Percentiles rank a stretch among this genome's conserved stretches.
These are phyloP conservation scores for Brachyopa scutellaris DNA, from an alignment of 2,888 invertebrate genomes.

Conservation along the genomic window DNA sequence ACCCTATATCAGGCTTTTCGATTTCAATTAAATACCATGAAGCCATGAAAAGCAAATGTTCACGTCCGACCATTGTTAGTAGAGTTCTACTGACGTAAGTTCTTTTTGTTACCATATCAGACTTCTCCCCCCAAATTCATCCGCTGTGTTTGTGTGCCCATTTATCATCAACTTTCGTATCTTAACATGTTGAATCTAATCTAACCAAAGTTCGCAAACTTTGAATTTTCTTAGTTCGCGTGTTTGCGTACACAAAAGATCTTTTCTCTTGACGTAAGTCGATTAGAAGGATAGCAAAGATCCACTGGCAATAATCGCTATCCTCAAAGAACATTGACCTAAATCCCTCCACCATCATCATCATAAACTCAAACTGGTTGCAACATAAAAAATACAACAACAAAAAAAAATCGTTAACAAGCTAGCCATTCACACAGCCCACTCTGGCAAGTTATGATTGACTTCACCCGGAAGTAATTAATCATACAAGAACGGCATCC, in stretches of 20 bases:
- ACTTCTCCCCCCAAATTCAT: neutral
- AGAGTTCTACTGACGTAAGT: slow-evolving; percentile 7
- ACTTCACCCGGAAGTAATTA: slow-evolving; percentile 46
- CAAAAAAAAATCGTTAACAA: no score
- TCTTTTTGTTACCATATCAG: neutral
- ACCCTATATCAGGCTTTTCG: no score
- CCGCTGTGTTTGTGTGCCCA: no score
- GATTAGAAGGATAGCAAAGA: slow-evolving; percentile 9
- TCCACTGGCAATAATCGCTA: neutral
- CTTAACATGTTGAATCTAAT: slow-evolving; percentile 36
- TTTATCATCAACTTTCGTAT: slow-evolving; percentile 24
- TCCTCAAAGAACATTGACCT: slow-evolving; percentile 33
- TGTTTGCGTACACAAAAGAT: slow-evolving; percentile 20
- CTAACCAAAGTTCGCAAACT: slow-evolving; percentile 2
- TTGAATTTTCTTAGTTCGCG: neutral
- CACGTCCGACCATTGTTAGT: no score
- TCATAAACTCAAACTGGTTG: slow-evolving; percentile 16
- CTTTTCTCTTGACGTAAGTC: slow-evolving; percentile 16
- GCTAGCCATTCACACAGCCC: neutral
- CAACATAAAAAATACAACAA: neutral
- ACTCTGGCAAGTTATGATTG: neutral
- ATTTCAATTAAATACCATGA: no score
- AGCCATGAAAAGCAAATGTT: no score
- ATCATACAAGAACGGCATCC: slow-evolving; percentile 21
- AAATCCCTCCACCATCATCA: neutral